These are phyloP conservation scores for Sebastes hopkinsi DNA, from an alignment of 2,797 vertebrate genomes.

Conservation along the genomic window DNA sequence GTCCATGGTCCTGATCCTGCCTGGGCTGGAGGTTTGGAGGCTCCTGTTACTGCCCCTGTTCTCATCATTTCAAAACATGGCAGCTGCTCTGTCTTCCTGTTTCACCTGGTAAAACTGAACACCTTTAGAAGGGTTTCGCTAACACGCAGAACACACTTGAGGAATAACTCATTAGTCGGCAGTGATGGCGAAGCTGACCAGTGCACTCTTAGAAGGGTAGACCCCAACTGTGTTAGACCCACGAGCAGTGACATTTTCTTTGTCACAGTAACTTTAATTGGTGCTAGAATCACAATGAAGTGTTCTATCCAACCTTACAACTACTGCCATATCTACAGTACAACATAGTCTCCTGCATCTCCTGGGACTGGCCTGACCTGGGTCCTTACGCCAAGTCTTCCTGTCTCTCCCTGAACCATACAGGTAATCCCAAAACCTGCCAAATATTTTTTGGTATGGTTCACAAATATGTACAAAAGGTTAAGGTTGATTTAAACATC, in stretches of 20 bases:
- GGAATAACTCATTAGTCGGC: neutral
- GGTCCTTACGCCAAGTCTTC: neutral
- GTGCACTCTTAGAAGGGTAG: neutral
- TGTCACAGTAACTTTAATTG: neutral
- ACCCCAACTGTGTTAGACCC: neutral
- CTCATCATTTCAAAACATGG: neutral
- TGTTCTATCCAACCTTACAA: neutral
- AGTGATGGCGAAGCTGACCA: neutral
- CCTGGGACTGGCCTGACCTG: neutral
- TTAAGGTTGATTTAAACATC: neutral
- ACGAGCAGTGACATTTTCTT: neutral
- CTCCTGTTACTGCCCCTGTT: neutral
- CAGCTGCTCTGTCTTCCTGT: neutral
- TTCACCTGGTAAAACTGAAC: neutral
- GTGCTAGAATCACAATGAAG: neutral
- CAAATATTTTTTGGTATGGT: neutral
- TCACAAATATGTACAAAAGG: neutral
- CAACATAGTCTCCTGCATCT: neutral
- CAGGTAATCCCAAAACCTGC: neutral
- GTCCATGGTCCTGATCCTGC: conserved; percentile 4
- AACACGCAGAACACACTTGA: neutral
- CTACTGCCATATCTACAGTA: neutral
- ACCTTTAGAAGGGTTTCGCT: too few relatives aligned
- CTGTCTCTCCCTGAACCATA: neutral
- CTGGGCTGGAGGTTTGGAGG: neutral